Percentiles rank a stretch among this genome's conserved stretches.
Evolutionary conservation across 2,888 invertebrate species (phyloP).

Genomic region (Sceliomorpha sp.): DNA sequence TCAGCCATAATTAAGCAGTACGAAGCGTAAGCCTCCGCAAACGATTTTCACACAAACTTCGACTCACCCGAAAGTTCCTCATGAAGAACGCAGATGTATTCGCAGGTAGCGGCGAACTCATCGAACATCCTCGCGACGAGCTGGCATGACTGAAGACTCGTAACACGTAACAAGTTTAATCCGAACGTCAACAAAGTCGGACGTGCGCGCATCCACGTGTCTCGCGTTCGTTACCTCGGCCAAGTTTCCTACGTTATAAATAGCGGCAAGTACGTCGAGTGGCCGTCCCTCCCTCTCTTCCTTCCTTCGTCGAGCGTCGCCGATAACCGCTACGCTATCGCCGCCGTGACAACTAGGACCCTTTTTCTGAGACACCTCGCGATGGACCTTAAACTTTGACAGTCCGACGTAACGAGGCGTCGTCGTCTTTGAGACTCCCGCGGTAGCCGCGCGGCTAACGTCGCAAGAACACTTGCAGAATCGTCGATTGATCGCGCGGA

Average conservation of each 20-base stretch:
- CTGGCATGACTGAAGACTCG: conserved; percentile 46
- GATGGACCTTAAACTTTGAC: conserved; percentile 37
- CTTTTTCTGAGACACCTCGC: too few species aligned
- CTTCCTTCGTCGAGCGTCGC: conserved; percentile 25
- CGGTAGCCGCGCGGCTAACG: conserved; percentile 40
- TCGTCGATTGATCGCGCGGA: conserved; percentile 50
- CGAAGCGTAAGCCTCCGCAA: too few species aligned
- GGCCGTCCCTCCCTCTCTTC: conserved; percentile 20
- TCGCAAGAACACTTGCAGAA: conserved; percentile 43
- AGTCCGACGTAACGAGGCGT: conserved; percentile 36
- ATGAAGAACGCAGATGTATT: too few species aligned
- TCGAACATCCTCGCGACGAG: conserved; percentile 34
- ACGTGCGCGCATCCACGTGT: conserved; percentile 49
- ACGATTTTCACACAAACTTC: conserved; percentile 16
- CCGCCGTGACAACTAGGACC: too few species aligned
- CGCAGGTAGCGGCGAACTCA: conserved; percentile 30
- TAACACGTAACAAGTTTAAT: conserved; percentile 49
- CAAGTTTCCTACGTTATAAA: conserved; percentile 51
- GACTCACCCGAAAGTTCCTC: conserved; percentile 30
- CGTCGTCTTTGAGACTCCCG: conserved; percentile 38
- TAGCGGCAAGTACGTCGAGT: conserved; percentile 34
- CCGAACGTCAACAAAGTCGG: conserved; percentile 50
- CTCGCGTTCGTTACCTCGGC: conserved; percentile 50
- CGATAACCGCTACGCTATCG: conserved; percentile 39
- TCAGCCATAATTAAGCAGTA: too few species aligned